Base-by-base conservation (phyloP, 2,888 invertebrate genomes). In the Euzetes globulus region DNA sequence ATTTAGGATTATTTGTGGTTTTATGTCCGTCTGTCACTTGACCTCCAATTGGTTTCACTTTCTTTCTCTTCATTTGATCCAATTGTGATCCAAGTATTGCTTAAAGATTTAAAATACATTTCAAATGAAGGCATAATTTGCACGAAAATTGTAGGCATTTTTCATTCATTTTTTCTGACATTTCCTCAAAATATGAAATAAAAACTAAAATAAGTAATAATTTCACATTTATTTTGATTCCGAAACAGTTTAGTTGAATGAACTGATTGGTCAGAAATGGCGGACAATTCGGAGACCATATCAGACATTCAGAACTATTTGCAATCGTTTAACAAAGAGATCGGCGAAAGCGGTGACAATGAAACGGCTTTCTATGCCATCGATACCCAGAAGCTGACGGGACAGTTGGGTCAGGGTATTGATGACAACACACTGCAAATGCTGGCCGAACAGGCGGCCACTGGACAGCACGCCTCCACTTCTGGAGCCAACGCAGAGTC, bases 271-370 rank as follows among this genome's bases (percentile, higher is more conserved):
- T n/a, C 11, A 58, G 63, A 27, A 33, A 63, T 63, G 63, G 70
- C 70, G 17, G 74, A 74, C 19, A 55, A 55, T 13, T 19, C 80
- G 47, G 86, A 86, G 80, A 85, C 85, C 78, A 88, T 89, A 41
- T 88, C 88, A 9, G 88, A 90, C 80, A 88, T 92, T 78, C 91
- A 92, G 81, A 88, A 89, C 65, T 92, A 92, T 80, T 84, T 93
- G 78, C 90, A 89, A 76, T 89, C 89, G 22, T 91, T 91, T 81
- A 90, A 91, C 80, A 91, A 91, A 80, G 91, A 91, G 82, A 90
- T 91, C 15, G 75, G 65, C n/a, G 76, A 76, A 55, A 63, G 60
- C n/a, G 72, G 71, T 13, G 75, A 52, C 27, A 72, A 72, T 74
- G 75, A 75, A 4, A 68, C 72, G 13, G 65, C 75, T 15, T 75